Conservation (phyloP, 2,797 vertebrate species). For the Pseudochirops cupreus region DNA sequence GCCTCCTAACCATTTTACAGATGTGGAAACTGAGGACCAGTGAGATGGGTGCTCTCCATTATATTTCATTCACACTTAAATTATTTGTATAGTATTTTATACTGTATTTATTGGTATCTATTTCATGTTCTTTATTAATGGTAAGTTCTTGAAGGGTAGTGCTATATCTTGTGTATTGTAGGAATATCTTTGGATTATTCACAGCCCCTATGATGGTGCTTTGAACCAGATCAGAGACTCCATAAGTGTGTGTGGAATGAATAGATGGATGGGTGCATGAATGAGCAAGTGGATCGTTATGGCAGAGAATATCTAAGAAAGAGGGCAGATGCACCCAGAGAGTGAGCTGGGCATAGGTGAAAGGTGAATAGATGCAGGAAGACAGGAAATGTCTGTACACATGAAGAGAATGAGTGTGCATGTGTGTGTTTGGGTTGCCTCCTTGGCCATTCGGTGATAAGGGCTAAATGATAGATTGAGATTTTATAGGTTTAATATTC, state of each 20-base stretch:
- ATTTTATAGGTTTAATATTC: slow-evolving; percentile 81
- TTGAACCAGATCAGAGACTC: background rate
- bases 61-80: background rate
- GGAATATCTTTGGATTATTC: background rate
- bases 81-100: background rate
- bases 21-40: background rate
- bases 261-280: background rate
- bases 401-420: background rate
- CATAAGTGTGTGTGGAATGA: background rate
- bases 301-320: background rate
- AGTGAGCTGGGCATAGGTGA: background rate
- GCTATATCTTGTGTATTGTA: background rate
- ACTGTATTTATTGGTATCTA: background rate
- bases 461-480: slow-evolving; percentile 67
- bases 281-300: background rate
- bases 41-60: background rate
- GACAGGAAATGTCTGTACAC: slow-evolving; percentile 10
- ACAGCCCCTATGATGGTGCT: background rate
- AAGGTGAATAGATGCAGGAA: background rate
- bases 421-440: slow-evolving; percentile 41
- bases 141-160: background rate
- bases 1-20: background rate
- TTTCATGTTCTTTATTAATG: background rate
- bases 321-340: background rate
- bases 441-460: slow-evolving; percentile 69